Base-by-base conservation (phyloP, 2,797 vertebrate genomes). In the Protonibea diacanthus region DNA sequence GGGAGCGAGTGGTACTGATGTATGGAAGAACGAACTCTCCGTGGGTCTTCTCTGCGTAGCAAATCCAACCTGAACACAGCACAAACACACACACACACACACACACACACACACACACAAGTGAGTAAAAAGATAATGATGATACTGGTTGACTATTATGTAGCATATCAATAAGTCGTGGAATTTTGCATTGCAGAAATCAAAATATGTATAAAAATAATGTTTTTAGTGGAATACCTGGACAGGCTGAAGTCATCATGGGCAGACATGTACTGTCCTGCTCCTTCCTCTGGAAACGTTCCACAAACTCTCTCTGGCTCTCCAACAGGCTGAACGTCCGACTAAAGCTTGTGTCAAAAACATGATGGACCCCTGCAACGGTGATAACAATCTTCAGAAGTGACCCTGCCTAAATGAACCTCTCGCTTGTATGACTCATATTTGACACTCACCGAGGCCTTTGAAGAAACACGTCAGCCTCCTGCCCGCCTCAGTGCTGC, bases 41-140 rank as follows among this genome's bases (percentile, higher is more conserved):
- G 0, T 99, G 98, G 15, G 97, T 98, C 91, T 99, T 99, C 94
- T 99, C 98, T 1, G 98, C 98, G 0, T 99, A 99, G 91, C 98
- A 99, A 86, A 99, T 97, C 98, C 98, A 99, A 23, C 98, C 98
- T 99, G 90, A 72, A 78, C 6, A 47, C 58, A 61, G 71, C 21
- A 81, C 5, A 61, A 2, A 76, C 0, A 63, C 21, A 67, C 1
- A 38, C 5, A 38, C n/a, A 58, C 40, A 70, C 42, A 49, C 21
- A 20, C 4, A 29, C 14, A 15, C 3, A 20, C n/a, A n/a, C n/a
- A n/a, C n/a, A n/a, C n/a, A 3, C 25, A 7, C 27, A 5, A 40
- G 4, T 38, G 33, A 38, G 33, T 38, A 38, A 38, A 11, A 53
- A 44, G 20, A 9, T 11, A 52, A 7, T 42, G 2, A 14, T 0